Evolutionary conservation across 1,140 invertebrate species (phyloP).

Genomic region (Nasonia giraulti): DNA sequence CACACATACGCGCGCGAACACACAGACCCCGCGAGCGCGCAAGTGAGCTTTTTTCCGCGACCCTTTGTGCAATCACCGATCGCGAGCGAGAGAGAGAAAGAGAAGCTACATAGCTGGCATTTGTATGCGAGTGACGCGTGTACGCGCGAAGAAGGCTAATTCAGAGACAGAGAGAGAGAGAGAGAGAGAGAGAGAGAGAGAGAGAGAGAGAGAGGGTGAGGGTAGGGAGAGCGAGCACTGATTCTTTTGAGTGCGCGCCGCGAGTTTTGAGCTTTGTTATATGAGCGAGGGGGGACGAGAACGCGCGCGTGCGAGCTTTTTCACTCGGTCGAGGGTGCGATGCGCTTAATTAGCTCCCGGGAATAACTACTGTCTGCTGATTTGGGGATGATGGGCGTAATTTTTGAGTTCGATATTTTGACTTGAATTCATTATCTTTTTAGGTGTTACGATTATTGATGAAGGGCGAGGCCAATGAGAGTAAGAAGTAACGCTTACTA

Average conservation of each 20-base stretch:
- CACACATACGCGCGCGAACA: neutral
- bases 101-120: neutral
- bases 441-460: too few species aligned
- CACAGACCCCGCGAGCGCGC: neutral
- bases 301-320: neutral
- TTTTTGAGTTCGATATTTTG: too few species aligned
- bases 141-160: slow-evolving; percentile 21
- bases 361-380: neutral
- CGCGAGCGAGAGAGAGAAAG: neutral
- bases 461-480: too few species aligned
- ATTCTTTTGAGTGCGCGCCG: neutral
- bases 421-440: too few species aligned
- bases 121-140: slow-evolving; percentile 10
- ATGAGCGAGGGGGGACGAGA: neutral
- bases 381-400: neutral
- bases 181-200: neutral
- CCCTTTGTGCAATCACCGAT: slow-evolving; percentile 32
- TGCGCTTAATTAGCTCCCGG: neutral
- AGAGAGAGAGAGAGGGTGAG: neutral
- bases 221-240: neutral
- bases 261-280: neutral
- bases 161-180: neutral
- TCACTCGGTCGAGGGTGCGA: neutral
- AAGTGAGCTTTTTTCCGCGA: neutral
- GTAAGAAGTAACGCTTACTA: too few species aligned